A percentile compares a stretch with the other conserved stretches of the same genome.
Evolutionary conservation across 2,797 vertebrate genomes (phyloP).

Genomic region (Kryptolebias ocellatus): DNA sequence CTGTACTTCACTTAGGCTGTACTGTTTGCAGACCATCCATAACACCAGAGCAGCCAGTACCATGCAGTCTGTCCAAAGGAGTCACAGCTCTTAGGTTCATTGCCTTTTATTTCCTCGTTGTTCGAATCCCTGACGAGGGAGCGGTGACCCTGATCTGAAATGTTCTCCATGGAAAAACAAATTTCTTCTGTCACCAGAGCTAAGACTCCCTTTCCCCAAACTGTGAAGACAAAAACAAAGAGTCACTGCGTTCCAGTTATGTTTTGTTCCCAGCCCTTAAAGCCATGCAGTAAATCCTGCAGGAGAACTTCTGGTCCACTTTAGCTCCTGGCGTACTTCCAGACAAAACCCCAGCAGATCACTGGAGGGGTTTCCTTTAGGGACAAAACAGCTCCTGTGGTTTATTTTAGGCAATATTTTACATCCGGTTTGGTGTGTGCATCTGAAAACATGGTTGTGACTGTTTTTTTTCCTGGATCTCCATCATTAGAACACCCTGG

Average conservation of each 20-base stretch:
- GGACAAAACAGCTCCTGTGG: neutral
- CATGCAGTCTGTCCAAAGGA: slow-evolving; percentile 36
- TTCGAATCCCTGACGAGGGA: slow-evolving; percentile 17
- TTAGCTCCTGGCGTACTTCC: slow-evolving; percentile 12
- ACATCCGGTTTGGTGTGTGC: neutral
- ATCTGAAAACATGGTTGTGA: neutral
- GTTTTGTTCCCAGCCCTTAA: slow-evolving; percentile 32
- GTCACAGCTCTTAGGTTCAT: slow-evolving; percentile 47
- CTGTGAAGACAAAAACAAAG: slow-evolving; percentile 38
- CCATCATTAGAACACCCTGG: slow-evolving; percentile 87
- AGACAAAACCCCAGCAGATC: slow-evolving; percentile 11
- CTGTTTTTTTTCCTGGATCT: neutral
- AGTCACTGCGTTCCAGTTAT: slow-evolving; percentile 28
- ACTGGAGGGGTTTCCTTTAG: neutral
- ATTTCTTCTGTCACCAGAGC: slow-evolving; percentile 20
- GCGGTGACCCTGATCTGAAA: slow-evolving; percentile 33
- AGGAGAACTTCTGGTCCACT: slow-evolving; percentile 21
- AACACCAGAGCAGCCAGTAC: too few species aligned
- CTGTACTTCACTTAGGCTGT: too few species aligned
- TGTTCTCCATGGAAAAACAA: slow-evolving; percentile 24
- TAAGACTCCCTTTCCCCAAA: slow-evolving; percentile 30
- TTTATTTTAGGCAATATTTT: neutral
- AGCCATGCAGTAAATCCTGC: slow-evolving; percentile 30
- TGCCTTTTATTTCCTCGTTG: slow-evolving; percentile 47
- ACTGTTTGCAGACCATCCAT: too few species aligned